Conservation (phyloP, 1,140 invertebrate species). For the Neodiprion lecontei region DNA sequence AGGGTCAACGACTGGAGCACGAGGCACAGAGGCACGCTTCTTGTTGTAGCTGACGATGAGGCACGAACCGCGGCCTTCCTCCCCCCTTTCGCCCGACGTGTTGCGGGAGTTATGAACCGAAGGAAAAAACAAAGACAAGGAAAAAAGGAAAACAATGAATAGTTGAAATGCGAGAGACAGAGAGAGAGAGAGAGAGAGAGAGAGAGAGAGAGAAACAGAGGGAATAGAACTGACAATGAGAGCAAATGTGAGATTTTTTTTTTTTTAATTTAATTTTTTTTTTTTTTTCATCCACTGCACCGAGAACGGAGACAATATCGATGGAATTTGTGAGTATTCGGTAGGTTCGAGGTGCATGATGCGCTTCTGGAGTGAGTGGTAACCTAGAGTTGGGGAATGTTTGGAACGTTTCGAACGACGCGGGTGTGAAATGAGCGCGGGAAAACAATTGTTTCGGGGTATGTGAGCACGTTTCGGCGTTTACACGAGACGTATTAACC, state of each 20-base stretch:
- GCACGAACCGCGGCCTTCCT: neutral
- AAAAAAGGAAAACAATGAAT: neutral
- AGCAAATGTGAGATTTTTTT: neutral
- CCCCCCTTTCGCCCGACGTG: neutral
- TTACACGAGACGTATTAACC: no score
- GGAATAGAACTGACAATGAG: neutral
- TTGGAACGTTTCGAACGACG: neutral
- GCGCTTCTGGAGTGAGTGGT: neutral
- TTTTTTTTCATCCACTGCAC: no score
- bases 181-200: neutral
- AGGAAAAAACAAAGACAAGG: neutral
- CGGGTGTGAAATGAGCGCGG: neutral
- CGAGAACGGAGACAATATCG: no score
- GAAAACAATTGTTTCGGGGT: neutral
- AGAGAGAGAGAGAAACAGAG: neutral
- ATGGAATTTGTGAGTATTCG: no score
- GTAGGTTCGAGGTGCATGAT: no score
- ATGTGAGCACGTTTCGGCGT: neutral
- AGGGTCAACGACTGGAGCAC: slow-evolving; percentile 6
- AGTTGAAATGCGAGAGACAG: neutral
- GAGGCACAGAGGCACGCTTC: slow-evolving; percentile 1
- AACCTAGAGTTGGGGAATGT: neutral
- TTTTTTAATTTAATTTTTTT: neutral
- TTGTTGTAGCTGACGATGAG: neutral
- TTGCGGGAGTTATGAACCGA: slow-evolving; percentile 5